Conservation (phyloP, 1,140 invertebrate genomes). For the Formica selysi region DNA sequence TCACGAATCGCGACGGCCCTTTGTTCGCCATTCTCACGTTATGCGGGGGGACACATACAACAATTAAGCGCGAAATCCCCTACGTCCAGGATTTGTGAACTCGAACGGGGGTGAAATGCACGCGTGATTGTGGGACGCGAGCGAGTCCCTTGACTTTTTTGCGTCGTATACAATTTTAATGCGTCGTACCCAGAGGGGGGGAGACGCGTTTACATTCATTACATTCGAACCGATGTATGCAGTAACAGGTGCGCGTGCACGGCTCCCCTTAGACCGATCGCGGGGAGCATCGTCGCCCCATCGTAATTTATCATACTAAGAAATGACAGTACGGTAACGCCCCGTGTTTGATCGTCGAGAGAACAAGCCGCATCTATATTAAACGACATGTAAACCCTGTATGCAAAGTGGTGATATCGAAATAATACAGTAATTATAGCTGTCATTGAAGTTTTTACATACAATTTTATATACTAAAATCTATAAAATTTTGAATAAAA, state of each 20-base stretch:
- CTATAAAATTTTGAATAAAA: slow-evolving; percentile 16
- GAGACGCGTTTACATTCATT: slow-evolving; percentile 31
- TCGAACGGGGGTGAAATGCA: slow-evolving; percentile 3
- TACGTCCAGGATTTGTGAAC: neutral
- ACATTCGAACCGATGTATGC: slow-evolving; percentile 12
- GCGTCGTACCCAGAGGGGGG: neutral
- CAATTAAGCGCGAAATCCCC: slow-evolving; percentile 67
- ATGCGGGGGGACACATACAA: slow-evolving; percentile 34
- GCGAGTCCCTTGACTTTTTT: slow-evolving; percentile 42
- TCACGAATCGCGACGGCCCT: slow-evolving; percentile 62
- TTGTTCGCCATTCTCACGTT: slow-evolving; percentile 70
- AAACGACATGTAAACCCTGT: slow-evolving; percentile 15
- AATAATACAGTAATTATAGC: neutral
- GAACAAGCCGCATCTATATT: slow-evolving; percentile 24
- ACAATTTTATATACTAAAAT: slow-evolving; percentile 2
- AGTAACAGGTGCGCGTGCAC: slow-evolving; percentile 65
- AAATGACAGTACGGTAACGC: slow-evolving; percentile 45
- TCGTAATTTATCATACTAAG: slow-evolving; percentile 58
- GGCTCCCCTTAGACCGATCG: slow-evolving; percentile 35
- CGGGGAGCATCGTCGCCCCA: neutral
- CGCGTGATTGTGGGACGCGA: slow-evolving; percentile 12
- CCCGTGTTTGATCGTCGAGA: slow-evolving; percentile 40
- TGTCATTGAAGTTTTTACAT: neutral
- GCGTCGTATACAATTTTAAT: slow-evolving; percentile 50
- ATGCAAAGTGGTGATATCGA: neutral